Base-by-base conservation (phyloP, 2,888 invertebrate genomes). In the Perithous albicinctus region DNA sequence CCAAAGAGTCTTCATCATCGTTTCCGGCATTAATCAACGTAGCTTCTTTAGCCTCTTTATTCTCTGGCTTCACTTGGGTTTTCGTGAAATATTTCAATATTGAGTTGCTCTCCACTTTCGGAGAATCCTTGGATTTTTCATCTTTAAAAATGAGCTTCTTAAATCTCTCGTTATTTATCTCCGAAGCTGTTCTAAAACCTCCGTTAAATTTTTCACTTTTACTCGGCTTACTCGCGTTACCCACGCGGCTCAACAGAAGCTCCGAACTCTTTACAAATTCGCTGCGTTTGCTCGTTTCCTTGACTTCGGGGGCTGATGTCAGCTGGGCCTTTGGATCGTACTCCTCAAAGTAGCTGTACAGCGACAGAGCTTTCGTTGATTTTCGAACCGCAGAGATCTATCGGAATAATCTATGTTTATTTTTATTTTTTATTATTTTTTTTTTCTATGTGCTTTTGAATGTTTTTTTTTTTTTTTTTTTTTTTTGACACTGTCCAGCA, bases 161-260 rank as follows among this genome's bases (percentile, higher is more conserved):
- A 48, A 48, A 29, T 18, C 77, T 78, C 43, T 69, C 82, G 46
- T 88, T 88, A 79, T 74, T 86, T 54, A 90, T 83, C 81, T 90
- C 88, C 75, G 87, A 85, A 18, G 91, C 91, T 41, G 89, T 88
- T 80, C 87, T 88, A 61, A 90, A 91, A 38, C 81, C 83, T 32
- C 79, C 79, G 64, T 80, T 72, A 1, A 78, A 76, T 72, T 15
- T 67, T 46, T 56, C 72, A 81, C 63, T 56, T 23, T 66, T 29
- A 76, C 56, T 76, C 4, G 5, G 56, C 48, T 75, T 77, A 32
- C 7, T 38, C 23, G 35, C 41, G 18, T 82, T 54, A 66, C 64
- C 54, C 15, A 12, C 18, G 5, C 77, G 61, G 73, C 63, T 18
- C 41, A 12, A 26, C 54, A 80, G 20, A 41, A 83, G 77, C 46